Evolutionary conservation across 1,140 invertebrate genomes (phyloP).

Genomic region (Bombus ignitus): DNA sequence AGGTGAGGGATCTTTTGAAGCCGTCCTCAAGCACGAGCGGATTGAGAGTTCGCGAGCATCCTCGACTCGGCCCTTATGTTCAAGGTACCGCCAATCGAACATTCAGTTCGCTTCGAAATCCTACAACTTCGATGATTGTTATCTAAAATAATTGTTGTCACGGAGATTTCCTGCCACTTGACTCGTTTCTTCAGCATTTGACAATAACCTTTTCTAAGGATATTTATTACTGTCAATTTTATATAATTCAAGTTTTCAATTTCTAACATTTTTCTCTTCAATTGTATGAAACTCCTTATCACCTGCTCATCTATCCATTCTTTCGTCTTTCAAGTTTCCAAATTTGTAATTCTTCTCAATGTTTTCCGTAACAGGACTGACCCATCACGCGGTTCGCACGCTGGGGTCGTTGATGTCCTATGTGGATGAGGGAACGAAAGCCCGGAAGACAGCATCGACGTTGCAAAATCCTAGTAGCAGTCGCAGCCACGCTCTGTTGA

Average conservation of each 20-base stretch:
- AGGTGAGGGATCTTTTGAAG: constrained; percentile 89
- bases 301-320: not conserved
- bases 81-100: constrained; percentile 85
- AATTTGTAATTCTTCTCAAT: not conserved
- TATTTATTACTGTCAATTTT: not conserved
- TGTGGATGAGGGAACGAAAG: constrained; percentile 73
- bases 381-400: constrained; percentile 69
- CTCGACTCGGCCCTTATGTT: constrained; percentile 93
- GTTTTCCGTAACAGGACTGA: constrained; percentile 62
- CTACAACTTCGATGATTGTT: not conserved
- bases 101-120: not conserved
- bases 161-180: not conserved
- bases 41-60: constrained; percentile 93
- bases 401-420: constrained; percentile 77
- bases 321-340: not conserved
- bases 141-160: not conserved
- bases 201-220: not conserved
- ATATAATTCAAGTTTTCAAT: not conserved
- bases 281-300: not conserved
- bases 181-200: not conserved
- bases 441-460: constrained; percentile 77
- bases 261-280: not conserved
- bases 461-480: constrained; percentile 74
- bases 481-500: constrained; percentile 75
- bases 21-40: constrained; percentile 84